phyloP scores from a whole-genome alignment of 2,113 vertebrate species.

The Myotis brandtii region DNA sequence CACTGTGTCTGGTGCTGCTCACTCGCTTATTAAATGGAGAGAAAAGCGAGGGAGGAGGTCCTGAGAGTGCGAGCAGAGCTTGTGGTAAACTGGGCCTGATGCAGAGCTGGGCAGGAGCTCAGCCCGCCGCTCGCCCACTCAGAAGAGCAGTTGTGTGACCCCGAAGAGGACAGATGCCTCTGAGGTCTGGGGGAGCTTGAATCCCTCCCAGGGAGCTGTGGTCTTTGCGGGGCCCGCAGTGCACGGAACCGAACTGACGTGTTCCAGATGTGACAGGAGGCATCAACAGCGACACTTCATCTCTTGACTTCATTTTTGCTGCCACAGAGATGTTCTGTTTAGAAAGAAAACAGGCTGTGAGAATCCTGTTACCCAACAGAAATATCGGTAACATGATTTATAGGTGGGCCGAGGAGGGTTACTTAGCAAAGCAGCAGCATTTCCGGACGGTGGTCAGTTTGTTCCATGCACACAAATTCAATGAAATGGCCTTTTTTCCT shows the following conservation, averaged over 20 bases:
- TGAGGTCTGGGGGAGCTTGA: too few relatives aligned
- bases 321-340: slow-evolving; percentile 45
- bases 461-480: background rate
- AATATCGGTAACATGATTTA: background rate
- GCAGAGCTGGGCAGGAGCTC: background rate
- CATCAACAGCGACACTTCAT: background rate
- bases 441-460: background rate
- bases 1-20: background rate
- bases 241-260: background rate
- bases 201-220: too few relatives aligned
- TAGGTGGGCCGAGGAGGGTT: background rate
- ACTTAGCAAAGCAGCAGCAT: background rate
- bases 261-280: background rate
- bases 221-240: background rate
- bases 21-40: background rate
- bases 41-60: background rate
- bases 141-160: background rate
- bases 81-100: background rate
- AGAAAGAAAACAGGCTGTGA: slow-evolving; percentile 43
- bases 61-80: background rate
- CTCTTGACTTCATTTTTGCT: background rate
- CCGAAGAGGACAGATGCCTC: background rate
- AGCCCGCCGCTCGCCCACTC: accelerated
- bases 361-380: background rate
- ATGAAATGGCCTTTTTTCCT: slow-evolving; percentile 37